phyloP scores from a whole-genome alignment of 2,797 vertebrate species.

The Squalus acanthias region DNA sequence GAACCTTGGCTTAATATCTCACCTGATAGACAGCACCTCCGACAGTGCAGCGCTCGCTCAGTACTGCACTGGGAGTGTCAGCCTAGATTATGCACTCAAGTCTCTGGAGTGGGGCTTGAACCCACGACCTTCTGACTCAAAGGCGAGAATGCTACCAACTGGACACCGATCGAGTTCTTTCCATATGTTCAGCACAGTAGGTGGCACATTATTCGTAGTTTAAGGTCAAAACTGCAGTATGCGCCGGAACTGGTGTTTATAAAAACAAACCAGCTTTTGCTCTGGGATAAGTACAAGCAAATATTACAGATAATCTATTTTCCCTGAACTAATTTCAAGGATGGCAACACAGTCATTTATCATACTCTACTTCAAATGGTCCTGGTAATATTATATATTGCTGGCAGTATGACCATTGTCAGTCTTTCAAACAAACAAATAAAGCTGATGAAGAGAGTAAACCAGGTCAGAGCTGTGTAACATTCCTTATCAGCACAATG shows the following conservation, averaged over 20 bases:
- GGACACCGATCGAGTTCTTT: neutral
- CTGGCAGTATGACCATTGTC: neutral
- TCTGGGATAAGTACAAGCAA: neutral
- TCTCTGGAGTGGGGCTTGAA: neutral
- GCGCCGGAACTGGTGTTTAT: no score
- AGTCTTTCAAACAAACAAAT: neutral
- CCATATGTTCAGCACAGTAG: neutral
- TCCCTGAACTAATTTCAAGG: conserved; percentile 7
- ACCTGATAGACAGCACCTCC: neutral
- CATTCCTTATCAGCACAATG: neutral
- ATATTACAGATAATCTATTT: neutral
- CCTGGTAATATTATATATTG: neutral
- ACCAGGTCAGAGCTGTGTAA: neutral
- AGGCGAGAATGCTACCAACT: neutral
- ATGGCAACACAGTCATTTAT: neutral
- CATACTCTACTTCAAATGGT: neutral
- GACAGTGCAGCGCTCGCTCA: neutral
- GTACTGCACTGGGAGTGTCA: neutral
- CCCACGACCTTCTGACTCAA: neutral
- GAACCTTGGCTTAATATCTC: neutral
- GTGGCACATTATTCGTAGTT: neutral
- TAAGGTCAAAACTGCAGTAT: neutral
- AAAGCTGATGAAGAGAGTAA: neutral
- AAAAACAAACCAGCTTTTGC: neutral
- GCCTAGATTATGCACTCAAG: neutral